Conservation (phyloP, 2,113 vertebrate species). For the Corythaixoides concolor region DNA sequence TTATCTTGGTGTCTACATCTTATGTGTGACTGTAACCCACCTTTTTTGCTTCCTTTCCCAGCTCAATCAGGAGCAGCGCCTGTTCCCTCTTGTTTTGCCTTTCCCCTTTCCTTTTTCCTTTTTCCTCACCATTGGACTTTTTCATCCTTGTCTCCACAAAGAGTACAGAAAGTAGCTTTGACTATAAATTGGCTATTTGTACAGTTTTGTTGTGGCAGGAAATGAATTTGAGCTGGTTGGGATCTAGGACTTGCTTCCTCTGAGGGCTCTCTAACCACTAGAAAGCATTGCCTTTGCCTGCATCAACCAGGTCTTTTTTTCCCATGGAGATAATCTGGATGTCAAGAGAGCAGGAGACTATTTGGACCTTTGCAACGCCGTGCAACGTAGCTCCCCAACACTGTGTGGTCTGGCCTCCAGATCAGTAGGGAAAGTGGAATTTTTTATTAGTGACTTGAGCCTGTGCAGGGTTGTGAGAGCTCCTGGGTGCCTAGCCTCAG, state of each 20-base stretch:
- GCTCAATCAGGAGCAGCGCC: background rate
- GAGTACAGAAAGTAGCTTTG: background rate
- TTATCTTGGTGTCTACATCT: rapidly evolving
- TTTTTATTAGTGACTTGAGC: background rate
- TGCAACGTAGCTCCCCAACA: background rate
- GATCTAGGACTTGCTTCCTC: background rate
- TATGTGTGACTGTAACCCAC: background rate
- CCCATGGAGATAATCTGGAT: background rate
- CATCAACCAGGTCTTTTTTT: background rate
- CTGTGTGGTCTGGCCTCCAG: background rate
- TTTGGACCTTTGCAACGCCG: background rate
- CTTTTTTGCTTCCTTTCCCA: background rate
- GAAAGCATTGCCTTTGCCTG: background rate
- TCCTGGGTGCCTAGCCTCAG: background rate
- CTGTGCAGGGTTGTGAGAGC: background rate
- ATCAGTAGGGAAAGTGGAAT: background rate
- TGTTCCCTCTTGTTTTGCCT: background rate
- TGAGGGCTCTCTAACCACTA: rapidly evolving
- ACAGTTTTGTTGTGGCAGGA: background rate
- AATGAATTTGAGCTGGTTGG: background rate
- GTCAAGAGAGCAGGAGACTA: background rate
- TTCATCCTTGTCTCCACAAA: background rate
- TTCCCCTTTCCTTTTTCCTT: background rate
- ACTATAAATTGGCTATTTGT: background rate
- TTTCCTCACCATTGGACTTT: background rate